phyloP scores from a whole-genome alignment of 2,888 invertebrate genomes.

The Tethea ocularis region DNA sequence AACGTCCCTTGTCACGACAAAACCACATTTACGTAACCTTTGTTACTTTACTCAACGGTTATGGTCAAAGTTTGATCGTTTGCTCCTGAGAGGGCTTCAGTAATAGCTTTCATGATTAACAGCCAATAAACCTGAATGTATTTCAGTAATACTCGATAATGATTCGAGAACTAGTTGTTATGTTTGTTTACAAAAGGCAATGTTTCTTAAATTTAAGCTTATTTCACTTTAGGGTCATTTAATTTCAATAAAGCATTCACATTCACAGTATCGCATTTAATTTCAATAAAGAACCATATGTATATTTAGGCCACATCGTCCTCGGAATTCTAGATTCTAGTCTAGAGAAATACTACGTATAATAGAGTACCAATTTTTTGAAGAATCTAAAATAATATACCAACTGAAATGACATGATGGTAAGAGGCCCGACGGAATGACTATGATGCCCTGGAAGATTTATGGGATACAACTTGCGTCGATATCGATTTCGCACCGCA shows the following conservation, averaged over 20 bases:
- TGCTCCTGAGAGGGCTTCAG: conserved; percentile 32
- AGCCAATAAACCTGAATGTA: conserved; percentile 55
- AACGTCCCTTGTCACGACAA: conserved; percentile 51
- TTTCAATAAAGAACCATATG: neutral
- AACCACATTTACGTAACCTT: conserved; percentile 48
- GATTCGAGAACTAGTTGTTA: conserved; percentile 30
- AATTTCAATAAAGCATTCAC: too few species aligned
- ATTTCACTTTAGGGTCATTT: neutral
- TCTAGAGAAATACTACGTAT: too few species aligned
- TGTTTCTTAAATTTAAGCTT: conserved; percentile 6
- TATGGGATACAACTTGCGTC: too few species aligned
- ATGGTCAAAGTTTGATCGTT: conserved; percentile 64
- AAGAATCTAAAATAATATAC: too few species aligned
- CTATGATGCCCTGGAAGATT: too few species aligned
- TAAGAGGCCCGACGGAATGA: too few species aligned
- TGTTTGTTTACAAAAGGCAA: conserved; percentile 11
- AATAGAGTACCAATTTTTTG: too few species aligned
- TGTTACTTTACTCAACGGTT: conserved; percentile 45
- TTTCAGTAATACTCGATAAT: conserved; percentile 40
- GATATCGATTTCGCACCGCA: too few species aligned
- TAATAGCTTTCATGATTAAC: conserved; percentile 57
- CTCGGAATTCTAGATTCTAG: too few species aligned
- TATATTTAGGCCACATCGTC: too few species aligned
- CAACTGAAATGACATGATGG: too few species aligned
- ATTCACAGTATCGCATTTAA: neutral